Evolutionary conservation across 2,888 invertebrate genomes (phyloP).

Genomic region (Mamestra brassicae): DNA sequence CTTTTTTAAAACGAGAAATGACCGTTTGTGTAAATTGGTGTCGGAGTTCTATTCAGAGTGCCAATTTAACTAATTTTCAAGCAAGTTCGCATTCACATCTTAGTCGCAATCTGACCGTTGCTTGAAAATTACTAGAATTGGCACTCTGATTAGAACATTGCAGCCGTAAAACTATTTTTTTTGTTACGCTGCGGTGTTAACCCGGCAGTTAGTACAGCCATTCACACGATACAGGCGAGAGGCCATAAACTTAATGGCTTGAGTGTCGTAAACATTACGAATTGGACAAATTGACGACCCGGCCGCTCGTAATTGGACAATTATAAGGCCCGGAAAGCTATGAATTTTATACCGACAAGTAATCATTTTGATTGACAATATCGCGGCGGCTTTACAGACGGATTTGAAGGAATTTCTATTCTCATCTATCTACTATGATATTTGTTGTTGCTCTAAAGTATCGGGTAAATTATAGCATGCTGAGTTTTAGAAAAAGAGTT

Average conservation of each 20-base stretch:
- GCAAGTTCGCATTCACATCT: no score
- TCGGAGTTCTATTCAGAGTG: no score
- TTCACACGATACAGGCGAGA: constrained; percentile 67
- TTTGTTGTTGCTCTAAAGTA: background rate
- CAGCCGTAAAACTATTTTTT: background rate
- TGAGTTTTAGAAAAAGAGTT: no score
- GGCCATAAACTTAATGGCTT: constrained; percentile 59
- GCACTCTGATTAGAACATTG: background rate
- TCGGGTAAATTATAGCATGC: no score
- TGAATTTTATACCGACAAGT: constrained; percentile 53
- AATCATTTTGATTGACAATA: constrained; percentile 56
- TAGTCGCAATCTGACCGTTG: no score
- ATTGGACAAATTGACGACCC: constrained; percentile 62
- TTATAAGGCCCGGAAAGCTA: constrained; percentile 53
- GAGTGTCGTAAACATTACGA: constrained; percentile 59
- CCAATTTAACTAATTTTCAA: no score
- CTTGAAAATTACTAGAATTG: no score
- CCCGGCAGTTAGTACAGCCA: constrained; percentile 36
- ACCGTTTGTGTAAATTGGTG: no score
- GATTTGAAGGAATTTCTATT: constrained; percentile 1
- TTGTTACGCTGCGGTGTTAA: constrained; percentile 25
- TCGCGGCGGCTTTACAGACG: constrained; percentile 19
- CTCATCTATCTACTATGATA: background rate
- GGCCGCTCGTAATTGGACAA: constrained; percentile 60
- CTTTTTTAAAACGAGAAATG: no score